Evolutionary conservation across 1,140 invertebrate species (phyloP), one percentile per base, ranked within the genome.

Genomic region (Eumaeus atala): DNA sequence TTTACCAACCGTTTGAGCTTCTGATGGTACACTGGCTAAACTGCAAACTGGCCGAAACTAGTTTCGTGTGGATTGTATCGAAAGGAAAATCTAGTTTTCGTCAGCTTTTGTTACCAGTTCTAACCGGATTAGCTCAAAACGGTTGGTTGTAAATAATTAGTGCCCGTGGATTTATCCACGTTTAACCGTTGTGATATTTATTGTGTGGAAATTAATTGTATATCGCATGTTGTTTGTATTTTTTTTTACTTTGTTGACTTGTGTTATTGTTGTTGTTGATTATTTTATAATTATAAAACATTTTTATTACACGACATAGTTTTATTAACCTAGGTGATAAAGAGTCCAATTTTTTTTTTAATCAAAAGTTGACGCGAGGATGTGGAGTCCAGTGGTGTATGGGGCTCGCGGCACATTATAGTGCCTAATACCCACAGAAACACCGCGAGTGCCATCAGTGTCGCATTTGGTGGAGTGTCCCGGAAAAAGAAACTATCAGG

Each of bases 191-290:
- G 83, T 86, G 83, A 86, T 86, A 86, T 86, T 86, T 86, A 86
- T 86, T 86, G 77, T 77, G 79, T 83, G 77, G 62, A 66, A 62
- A 61, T 71, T 17, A 63, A 56, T 59, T 64, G 61, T 72, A 63
- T 63, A 68, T 51, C 71, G 72, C 76, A 74, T 71, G 70, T 66
- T 83, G 75, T 74, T 74, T 72, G 76, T 66, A 71, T 81, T 57
- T 56, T 84, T 86, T 80, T 86, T 86, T 78, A 83, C 57, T 56
- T 84, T 86, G 83, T 86, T 86, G 80, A 83, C 57, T 77, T 84
- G 78, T 78, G 72, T 86, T 84, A 75, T 81, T 84, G 72, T 85
- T 85, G 72, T 28, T 28, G 21, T 28, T 61, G 51, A 56, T 54
- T 67, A 66, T 53, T 60, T 64, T 63, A 6, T 64, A 56, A 68